A percentile compares a stretch with the other conserved stretches of the same genome.
Evolutionary conservation across 2,888 invertebrate genomes (phyloP).

Genomic region (Torymus texanus): DNA sequence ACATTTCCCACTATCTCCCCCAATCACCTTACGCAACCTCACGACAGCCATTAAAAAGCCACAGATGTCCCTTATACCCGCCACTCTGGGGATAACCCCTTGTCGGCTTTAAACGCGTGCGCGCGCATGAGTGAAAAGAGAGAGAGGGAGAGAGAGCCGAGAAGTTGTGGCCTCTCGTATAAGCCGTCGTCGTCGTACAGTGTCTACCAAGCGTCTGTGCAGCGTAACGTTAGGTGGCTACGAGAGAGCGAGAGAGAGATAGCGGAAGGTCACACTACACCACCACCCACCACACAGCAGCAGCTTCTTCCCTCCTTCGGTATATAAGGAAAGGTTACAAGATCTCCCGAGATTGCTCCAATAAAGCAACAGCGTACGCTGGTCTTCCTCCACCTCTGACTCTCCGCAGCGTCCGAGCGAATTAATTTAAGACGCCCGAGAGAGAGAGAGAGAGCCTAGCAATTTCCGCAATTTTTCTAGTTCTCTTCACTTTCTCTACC

Average conservation of each 20-base stretch:
- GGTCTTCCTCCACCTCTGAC: conserved; percentile 38
- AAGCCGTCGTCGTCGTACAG: too few relatives aligned
- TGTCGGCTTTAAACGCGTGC: too few relatives aligned
- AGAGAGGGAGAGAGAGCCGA: too few relatives aligned
- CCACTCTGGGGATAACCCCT: conserved; percentile 1
- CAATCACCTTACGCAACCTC: neutral
- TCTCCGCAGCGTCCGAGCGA: conserved; percentile 63
- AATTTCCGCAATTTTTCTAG: conserved; percentile 68
- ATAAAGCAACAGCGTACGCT: conserved; percentile 38
- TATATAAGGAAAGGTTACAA: conserved; percentile 38
- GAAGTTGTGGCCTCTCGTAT: too few relatives aligned
- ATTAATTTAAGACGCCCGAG: conserved; percentile 67
- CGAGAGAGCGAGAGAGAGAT: too few relatives aligned
- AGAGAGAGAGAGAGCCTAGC: conserved; percentile 57
- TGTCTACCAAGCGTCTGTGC: too few relatives aligned
- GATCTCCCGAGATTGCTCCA: conserved; percentile 54
- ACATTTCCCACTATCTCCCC: too few relatives aligned
- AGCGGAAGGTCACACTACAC: too few relatives aligned
- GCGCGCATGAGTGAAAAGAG: too few relatives aligned
- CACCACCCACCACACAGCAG: too few relatives aligned
- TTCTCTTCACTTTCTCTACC: conserved; percentile 54
- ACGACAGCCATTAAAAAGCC: conserved; percentile 9
- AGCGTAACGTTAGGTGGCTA: too few relatives aligned
- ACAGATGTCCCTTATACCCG: neutral
- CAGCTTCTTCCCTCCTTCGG: conserved; percentile 28